Conservation (phyloP, 92 coral and sea anemone species). For the Bergia sp. region DNA sequence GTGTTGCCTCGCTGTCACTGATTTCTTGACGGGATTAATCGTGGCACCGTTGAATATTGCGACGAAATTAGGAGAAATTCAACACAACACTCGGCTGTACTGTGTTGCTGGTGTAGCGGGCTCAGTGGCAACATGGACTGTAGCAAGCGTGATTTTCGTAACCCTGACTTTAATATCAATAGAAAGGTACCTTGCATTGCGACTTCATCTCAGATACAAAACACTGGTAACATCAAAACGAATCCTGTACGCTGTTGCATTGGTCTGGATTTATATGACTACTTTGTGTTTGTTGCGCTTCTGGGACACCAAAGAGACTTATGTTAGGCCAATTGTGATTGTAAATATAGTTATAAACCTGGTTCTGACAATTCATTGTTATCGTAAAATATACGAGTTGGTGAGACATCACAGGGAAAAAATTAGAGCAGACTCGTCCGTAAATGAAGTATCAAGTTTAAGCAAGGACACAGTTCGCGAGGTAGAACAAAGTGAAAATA, state of each 20-base stretch:
- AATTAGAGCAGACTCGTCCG: slow-evolving; percentile 22
- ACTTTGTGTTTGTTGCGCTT: slow-evolving; percentile 22
- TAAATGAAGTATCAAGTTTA: background rate
- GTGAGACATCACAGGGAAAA: slow-evolving; percentile 32
- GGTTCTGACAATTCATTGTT: background rate
- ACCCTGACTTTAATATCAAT: slow-evolving; percentile 24
- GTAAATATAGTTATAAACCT: slow-evolving; percentile 15
- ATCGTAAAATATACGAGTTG: slow-evolving; percentile 26
- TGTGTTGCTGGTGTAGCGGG: slow-evolving; percentile 36
- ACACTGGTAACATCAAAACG: slow-evolving; percentile 17
- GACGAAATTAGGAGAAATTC: slow-evolving; percentile 37
- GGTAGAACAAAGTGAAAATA: background rate
- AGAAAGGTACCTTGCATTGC: slow-evolving; percentile 15
- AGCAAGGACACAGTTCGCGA: background rate
- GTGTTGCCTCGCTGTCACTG: slow-evolving; percentile 37
- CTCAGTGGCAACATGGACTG: slow-evolving; percentile 32
- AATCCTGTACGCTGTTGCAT: background rate
- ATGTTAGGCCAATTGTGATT: slow-evolving; percentile 35
- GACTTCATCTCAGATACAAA: slow-evolving; percentile 25
- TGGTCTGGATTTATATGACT: background rate
- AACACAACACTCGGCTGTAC: background rate
- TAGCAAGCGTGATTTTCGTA: slow-evolving; percentile 11
- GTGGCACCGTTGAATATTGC: slow-evolving; percentile 33
- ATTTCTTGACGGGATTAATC: slow-evolving; percentile 18
- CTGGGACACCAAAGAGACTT: slow-evolving; percentile 25